A percentile compares a stretch with the other conserved stretches of the same genome.
phyloP scores from a whole-genome alignment of 2,113 vertebrate species.

The Saguinus midas region DNA sequence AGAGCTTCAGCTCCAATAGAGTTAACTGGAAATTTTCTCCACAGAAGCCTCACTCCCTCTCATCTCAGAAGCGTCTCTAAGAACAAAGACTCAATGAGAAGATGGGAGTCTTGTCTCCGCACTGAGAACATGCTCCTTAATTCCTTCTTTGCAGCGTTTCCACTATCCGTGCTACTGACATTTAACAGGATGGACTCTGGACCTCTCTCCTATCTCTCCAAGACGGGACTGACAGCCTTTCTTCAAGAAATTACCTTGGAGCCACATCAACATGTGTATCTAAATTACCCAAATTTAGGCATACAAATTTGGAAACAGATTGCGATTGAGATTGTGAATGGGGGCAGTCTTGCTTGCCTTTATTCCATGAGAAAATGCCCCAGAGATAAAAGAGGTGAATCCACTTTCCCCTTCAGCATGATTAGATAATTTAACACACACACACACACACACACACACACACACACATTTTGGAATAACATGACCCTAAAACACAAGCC shows the following conservation, averaged over 20 bases:
- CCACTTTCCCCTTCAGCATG: slow-evolving; percentile 35
- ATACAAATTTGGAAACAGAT: neutral
- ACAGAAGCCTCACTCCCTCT: neutral
- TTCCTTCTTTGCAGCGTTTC: neutral
- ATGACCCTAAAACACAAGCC: neutral
- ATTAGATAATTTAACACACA: slow-evolving; percentile 34
- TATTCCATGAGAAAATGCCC: slow-evolving; percentile 42
- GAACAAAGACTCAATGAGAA: neutral
- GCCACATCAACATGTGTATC: neutral
- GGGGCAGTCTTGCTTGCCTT: neutral
- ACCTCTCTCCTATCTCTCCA: neutral
- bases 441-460: too few species aligned
- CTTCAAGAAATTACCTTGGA: neutral
- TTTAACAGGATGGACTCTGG: neutral
- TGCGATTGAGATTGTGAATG: neutral
- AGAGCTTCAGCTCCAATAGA: neutral
- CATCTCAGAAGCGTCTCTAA: neutral
- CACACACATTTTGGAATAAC: neutral
- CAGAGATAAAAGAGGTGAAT: neutral
- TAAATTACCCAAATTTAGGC: neutral
- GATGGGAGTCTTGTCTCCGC: neutral
- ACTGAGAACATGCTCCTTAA: neutral
- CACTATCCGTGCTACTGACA: neutral
- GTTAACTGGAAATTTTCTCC: neutral
- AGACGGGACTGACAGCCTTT: neutral